Evolutionary conservation across 2,797 vertebrate species (phyloP), one percentile per base, ranked within the genome.

Genomic region (Alcedo atthis): DNA sequence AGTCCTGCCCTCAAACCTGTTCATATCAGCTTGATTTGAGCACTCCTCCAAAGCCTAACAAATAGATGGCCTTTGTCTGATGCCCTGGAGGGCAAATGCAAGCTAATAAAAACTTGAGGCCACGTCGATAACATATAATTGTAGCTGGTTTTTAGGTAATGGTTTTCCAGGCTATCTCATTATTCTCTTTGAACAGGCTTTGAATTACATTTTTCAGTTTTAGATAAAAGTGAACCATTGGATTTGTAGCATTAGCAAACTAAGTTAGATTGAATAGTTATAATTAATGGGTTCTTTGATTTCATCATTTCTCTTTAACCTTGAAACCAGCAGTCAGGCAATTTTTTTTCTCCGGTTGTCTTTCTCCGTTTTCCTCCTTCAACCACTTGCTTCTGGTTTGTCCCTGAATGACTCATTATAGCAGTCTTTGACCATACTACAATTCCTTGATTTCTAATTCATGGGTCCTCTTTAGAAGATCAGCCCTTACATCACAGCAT

Each of bases 121-220:
- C 81, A 78, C 45, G 62, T 59, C 94, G 92, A 94, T 92, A 92
- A 81, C 32, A 0, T 54, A 59, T 83, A 91, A 91, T 91, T 93
- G 85, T 91, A 91, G 90, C 87, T 91, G 55, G 42, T 28, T 88
- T 96, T 81, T 74, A 86, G 89, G 81, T 92, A 93, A 89, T 92
- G 87, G 89, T 79, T 81, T 94, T 82, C 33, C 70, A 86, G 85
- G 71, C 77, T 92, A 86, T 86, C 87, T 95, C 85, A 83, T 94
- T 92, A 91, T 86, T 93, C 83, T 54, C 81, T 96, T 95, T 92
- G 85, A 94, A 82, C 77, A 86, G 85, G 74, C 74, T 96, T 95
- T 92, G 92, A 95, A 92, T 93, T 89, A 92, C 15, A 0, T 82
- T 93, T 87, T 79, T 81, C 81, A 87, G 22, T 90, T 95, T 90